These are phyloP conservation scores for Polymixis lichenea DNA, from an alignment of 2,888 invertebrate genomes.

Conservation along the genomic window DNA sequence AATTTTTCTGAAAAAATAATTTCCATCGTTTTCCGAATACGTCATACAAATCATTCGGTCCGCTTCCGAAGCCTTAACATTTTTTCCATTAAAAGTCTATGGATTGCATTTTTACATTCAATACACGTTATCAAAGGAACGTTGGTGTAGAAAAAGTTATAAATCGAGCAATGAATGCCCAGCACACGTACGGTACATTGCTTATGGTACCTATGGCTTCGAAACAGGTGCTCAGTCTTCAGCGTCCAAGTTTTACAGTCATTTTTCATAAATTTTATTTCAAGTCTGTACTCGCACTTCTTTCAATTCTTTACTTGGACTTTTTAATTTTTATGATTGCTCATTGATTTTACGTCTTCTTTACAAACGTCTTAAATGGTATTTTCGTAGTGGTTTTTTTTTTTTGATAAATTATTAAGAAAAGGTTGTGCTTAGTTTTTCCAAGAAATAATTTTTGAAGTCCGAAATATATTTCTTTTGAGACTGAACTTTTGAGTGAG, in stretches of 20 bases:
- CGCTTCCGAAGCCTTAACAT: slow-evolving; percentile 8
- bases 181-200: slow-evolving; percentile 60
- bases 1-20: slow-evolving; percentile 21
- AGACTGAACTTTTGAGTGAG: neutral
- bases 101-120: slow-evolving; percentile 42
- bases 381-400: neutral
- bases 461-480: neutral
- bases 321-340: neutral
- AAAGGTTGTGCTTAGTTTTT: neutral
- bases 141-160: slow-evolving; percentile 59
- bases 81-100: slow-evolving; percentile 21
- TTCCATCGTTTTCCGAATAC: slow-evolving; percentile 7
- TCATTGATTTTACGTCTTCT: neutral
- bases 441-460: neutral
- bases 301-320: neutral
- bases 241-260: slow-evolving; percentile 17
- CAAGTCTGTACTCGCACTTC: neutral
- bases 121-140: slow-evolving; percentile 45
- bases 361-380: neutral
- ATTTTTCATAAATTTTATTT: slow-evolving; percentile 40
- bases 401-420: neutral
- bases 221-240: slow-evolving; percentile 58
- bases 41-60: slow-evolving; percentile 14
- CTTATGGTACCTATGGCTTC: slow-evolving; percentile 60
- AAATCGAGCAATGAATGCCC: slow-evolving; percentile 60